Conservation (phyloP, 2,888 invertebrate genomes). For the Rambutsinella grinnellia region DNA sequence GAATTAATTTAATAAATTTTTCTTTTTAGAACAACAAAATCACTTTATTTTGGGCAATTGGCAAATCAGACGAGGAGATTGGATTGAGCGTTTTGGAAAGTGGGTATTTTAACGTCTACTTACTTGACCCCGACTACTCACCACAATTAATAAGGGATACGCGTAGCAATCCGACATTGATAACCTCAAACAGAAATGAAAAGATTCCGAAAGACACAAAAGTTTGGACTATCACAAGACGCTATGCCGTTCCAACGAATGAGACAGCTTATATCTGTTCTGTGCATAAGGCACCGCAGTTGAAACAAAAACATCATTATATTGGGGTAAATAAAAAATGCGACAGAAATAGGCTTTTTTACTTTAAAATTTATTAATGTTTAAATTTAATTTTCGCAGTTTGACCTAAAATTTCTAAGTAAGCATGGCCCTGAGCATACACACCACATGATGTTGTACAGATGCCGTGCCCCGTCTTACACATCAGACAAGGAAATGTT, state of each 20-base stretch:
- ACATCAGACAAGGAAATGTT: background rate
- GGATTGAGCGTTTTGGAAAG: background rate
- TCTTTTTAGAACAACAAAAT: background rate
- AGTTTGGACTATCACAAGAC: background rate
- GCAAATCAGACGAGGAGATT: conserved; percentile 16
- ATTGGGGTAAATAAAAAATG: conserved; percentile 2
- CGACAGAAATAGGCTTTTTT: background rate
- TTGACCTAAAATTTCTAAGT: too few species aligned
- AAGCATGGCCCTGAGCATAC: background rate
- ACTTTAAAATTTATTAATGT: background rate
- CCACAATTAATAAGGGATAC: background rate
- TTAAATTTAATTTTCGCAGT: too few species aligned
- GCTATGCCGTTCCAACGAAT: background rate
- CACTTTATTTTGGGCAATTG: conserved; percentile 30
- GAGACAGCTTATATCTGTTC: conserved; percentile 10
- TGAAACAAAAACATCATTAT: conserved; percentile 1
- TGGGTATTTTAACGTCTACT: background rate
- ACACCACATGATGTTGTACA: background rate
- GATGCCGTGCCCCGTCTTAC: background rate
- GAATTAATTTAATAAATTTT: background rate
- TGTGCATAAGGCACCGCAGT: conserved; percentile 5
- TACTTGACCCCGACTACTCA: conserved; percentile 16
- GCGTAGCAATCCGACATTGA: background rate
- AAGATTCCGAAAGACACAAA: background rate
- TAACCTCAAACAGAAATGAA: background rate